phyloP scores from a whole-genome alignment of 2,888 invertebrate species.

The Caenorhabditis virilis region DNA sequence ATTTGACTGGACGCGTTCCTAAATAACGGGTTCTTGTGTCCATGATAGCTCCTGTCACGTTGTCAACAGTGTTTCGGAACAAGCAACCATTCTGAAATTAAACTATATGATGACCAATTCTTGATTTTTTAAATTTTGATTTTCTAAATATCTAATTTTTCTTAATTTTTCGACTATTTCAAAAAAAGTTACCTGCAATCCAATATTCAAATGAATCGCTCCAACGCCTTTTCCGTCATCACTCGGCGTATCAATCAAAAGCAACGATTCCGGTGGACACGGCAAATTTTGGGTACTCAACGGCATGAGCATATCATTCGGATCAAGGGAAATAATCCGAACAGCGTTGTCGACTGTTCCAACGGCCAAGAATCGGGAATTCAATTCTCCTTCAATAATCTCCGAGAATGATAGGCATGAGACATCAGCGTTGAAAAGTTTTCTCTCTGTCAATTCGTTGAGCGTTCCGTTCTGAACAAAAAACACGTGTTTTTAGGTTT shows the following conservation, averaged over 20 bases:
- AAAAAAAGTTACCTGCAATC: constrained; percentile 75
- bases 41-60: constrained; percentile 91
- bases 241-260: constrained; percentile 81
- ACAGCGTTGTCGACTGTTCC: constrained; percentile 90
- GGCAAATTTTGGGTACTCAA: constrained; percentile 80
- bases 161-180: neutral
- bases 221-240: constrained; percentile 61
- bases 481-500: neutral
- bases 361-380: constrained; percentile 75
- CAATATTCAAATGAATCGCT: constrained; percentile 80
- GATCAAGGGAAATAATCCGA: constrained; percentile 93
- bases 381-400: constrained; percentile 91
- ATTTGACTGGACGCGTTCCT: constrained; percentile 90
- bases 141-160: constrained; percentile 3
- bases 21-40: constrained; percentile 96
- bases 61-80: constrained; percentile 89
- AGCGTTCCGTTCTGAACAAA: constrained; percentile 85
- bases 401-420: constrained; percentile 97
- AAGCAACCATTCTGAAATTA: constrained; percentile 86
- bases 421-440: constrained; percentile 88
- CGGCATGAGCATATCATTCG: constrained; percentile 87
- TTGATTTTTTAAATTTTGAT: constrained; percentile 8
- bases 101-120: too few relatives aligned
- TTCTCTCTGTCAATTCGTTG: constrained; percentile 96
- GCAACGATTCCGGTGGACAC: constrained; percentile 91